A percentile compares a stretch with the other conserved stretches of the same genome.
Evolutionary conservation across 2,797 vertebrate species (phyloP).

Genomic region (Tragopan temminckii): DNA sequence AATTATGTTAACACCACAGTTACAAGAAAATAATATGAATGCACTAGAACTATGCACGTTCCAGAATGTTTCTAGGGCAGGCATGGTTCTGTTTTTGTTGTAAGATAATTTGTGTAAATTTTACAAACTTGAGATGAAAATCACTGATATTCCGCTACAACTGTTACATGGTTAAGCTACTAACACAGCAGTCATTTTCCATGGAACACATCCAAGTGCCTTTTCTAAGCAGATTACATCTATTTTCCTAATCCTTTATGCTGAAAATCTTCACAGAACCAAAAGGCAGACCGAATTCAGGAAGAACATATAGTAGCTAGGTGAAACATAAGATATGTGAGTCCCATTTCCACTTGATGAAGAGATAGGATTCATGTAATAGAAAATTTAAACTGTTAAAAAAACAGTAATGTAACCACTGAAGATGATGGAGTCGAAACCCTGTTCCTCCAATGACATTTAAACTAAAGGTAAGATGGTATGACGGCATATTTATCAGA

Average conservation of each 20-base stretch:
- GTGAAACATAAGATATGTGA: conserved; percentile 24
- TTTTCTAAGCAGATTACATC: conserved; percentile 26
- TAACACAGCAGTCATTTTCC: conserved; percentile 27
- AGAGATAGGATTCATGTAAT: conserved; percentile 45
- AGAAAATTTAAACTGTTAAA: conserved; percentile 44
- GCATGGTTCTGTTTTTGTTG: neutral
- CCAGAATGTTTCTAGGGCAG: neutral
- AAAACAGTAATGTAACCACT: conserved; percentile 33
- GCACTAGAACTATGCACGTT: neutral
- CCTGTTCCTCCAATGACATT: conserved; percentile 23
- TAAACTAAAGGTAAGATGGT: conserved; percentile 29
- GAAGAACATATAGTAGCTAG: conserved; percentile 16
- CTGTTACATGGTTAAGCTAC: neutral
- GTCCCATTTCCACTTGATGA: conserved; percentile 46
- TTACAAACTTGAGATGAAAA: conserved; percentile 9
- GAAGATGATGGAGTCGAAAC: conserved; percentile 47
- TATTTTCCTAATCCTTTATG: conserved; percentile 30
- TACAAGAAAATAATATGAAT: neutral
- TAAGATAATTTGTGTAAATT: neutral
- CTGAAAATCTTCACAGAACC: conserved; percentile 20
- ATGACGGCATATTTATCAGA: neutral
- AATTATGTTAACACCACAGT: neutral
- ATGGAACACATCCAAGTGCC: neutral
- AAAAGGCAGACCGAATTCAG: conserved; percentile 33
- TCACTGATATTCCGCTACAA: neutral